These are phyloP conservation scores for Tromatobia lineatoria DNA, from an alignment of 2,888 invertebrate species.

Conservation along the genomic window DNA sequence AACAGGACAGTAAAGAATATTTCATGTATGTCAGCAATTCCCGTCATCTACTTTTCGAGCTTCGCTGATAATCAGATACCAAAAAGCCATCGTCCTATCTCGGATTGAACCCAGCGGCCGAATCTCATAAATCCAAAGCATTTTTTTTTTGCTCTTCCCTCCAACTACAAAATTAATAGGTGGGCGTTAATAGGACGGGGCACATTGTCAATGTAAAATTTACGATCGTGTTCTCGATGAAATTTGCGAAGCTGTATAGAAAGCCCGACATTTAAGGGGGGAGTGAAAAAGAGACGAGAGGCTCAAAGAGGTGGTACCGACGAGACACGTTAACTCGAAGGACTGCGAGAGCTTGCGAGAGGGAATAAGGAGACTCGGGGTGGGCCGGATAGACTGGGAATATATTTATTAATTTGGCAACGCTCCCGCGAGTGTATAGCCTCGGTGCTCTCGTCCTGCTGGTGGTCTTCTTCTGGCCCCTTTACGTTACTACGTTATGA, in stretches of 20 bases:
- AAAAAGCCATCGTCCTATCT: not conserved
- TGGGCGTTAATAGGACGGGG: constrained; percentile 64
- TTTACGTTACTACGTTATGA: constrained; percentile 84
- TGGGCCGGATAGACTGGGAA: constrained; percentile 79
- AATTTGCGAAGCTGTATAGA: constrained; percentile 32
- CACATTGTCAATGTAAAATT: constrained; percentile 79
- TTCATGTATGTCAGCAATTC: not conserved
- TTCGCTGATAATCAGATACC: not conserved
- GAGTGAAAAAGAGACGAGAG: constrained; percentile 46
- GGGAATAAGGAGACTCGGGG: constrained; percentile 47
- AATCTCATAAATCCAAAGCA: constrained; percentile 1
- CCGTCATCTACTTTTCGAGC: not conserved
- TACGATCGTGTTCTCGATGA: constrained; percentile 72
- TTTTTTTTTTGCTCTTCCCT: not conserved
- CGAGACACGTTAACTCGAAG: constrained; percentile 33
- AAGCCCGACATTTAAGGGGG: constrained; percentile 36
- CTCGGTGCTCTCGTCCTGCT: constrained; percentile 69
- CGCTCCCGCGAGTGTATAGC: constrained; percentile 81
- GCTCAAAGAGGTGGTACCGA: constrained; percentile 40
- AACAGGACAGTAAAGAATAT: not conserved
- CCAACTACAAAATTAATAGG: constrained; percentile 51
- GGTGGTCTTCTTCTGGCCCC: constrained; percentile 58
- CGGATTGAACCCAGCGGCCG: not conserved
- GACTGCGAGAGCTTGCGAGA: constrained; percentile 31
- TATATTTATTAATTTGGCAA: constrained; percentile 85